Conservation (phyloP, 2,797 vertebrate species). For the Propithecus perrieri region DNA sequence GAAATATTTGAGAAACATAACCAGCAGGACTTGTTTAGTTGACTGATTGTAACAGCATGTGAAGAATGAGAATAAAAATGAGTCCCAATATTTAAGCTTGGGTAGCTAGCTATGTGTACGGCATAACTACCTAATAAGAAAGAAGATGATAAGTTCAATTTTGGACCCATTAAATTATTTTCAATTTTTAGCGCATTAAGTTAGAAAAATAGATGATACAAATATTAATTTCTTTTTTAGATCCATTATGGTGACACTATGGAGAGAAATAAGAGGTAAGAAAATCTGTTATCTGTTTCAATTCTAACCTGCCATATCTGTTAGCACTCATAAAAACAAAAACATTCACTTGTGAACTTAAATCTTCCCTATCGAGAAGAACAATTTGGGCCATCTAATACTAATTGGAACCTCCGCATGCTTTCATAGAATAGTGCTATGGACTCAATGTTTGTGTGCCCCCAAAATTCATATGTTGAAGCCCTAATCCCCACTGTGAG, state of each 20-base stretch:
- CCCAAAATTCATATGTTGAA: background rate
- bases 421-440: background rate
- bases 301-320: background rate
- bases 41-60: no score
- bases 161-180: background rate
- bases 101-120: background rate
- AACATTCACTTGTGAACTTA: background rate
- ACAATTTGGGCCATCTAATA: background rate
- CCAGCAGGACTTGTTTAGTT: background rate
- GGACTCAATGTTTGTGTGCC: background rate
- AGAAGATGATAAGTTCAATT: background rate
- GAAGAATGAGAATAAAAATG: background rate
- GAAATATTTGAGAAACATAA: background rate
- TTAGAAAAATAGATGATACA: background rate
- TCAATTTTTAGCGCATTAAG: background rate
- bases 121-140: background rate
- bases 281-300: background rate
- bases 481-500: no score
- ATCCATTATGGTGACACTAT: background rate
- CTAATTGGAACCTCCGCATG: background rate
- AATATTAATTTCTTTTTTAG: background rate
- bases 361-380: background rate
- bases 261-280: background rate
- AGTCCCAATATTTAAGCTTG: background rate
- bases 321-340: background rate